These are phyloP conservation scores for Gavialis gangeticus DNA, from an alignment of 2,113 vertebrate genomes.

Conservation along the genomic window DNA sequence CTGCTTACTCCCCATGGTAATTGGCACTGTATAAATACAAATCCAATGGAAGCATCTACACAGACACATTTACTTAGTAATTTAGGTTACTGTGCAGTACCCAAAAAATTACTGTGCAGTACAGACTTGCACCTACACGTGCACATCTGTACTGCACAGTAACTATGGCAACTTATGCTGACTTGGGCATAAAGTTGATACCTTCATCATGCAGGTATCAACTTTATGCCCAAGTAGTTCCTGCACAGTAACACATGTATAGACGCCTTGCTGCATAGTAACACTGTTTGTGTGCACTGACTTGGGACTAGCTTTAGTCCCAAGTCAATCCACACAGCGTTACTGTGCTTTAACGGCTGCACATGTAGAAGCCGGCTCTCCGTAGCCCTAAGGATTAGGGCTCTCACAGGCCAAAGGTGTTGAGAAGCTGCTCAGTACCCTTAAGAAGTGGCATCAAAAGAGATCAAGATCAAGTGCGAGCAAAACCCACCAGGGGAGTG, in stretches of 20 bases:
- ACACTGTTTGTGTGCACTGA: too few species aligned
- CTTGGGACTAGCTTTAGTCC: too few species aligned
- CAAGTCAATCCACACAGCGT: too few species aligned
- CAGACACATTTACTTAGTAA: neutral
- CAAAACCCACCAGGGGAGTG: neutral
- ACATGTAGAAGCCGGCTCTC: too few species aligned
- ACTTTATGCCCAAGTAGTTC: too few species aligned
- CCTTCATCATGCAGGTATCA: too few species aligned
- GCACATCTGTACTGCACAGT: neutral
- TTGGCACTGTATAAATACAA: neutral
- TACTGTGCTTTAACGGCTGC: too few species aligned
- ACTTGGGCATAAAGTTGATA: too few species aligned
- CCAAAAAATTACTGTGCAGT: neutral
- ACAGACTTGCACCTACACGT: neutral
- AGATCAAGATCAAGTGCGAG: neutral
- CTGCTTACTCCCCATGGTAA: neutral
- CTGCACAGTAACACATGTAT: too few species aligned
- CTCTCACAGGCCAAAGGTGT: neutral
- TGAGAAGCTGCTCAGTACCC: neutral
- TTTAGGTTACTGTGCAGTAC: neutral
- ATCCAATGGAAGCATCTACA: neutral
- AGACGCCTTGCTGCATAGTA: too few species aligned
- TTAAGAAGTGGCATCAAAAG: neutral
- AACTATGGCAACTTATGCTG: neutral
- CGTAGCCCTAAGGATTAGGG: neutral